These are phyloP conservation scores for Acropora tenuis DNA, from an alignment of 64 coral and sea anemone genomes.

Conservation along the genomic window DNA sequence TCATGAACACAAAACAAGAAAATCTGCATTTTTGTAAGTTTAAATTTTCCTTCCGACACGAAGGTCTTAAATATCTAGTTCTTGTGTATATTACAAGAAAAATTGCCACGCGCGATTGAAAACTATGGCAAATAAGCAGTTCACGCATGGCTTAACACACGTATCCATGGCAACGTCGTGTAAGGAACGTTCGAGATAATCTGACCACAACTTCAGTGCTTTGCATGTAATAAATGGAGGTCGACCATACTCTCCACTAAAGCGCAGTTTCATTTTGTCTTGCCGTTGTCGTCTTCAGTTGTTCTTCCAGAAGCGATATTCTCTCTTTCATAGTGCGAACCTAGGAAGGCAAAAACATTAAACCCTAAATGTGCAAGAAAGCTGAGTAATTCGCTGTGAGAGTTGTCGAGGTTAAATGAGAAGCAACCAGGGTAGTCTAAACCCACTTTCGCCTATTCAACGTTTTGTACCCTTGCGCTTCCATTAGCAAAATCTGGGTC, in stretches of 20 bases:
- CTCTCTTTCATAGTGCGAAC: constrained; percentile 86
- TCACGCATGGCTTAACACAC: neutral
- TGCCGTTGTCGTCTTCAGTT: constrained; percentile 59
- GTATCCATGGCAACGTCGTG: neutral
- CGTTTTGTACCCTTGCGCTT: too few relatives aligned
- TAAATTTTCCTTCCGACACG: neutral
- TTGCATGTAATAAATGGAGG: too few relatives aligned
- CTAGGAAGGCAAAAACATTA: constrained; percentile 20
- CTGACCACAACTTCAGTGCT: too few relatives aligned
- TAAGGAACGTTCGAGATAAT: neutral
- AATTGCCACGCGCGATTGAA: neutral
- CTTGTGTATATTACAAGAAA: neutral
- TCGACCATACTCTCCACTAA: constrained; percentile 2
- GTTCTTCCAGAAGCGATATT: constrained; percentile 77
- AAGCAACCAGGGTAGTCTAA: neutral
- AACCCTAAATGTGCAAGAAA: too few relatives aligned
- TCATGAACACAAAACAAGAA: neutral
- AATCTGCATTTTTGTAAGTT: too few relatives aligned
- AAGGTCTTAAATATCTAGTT: constrained; percentile 38
- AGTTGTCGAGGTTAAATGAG: neutral
- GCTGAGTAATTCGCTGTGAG: too few relatives aligned
- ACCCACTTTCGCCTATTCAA: too few relatives aligned
- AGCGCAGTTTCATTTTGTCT: constrained; percentile 91
- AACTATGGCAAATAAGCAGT: neutral
- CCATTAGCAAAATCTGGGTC: too few relatives aligned